Conservation (phyloP, 2,113 vertebrate species). For the Cynoglossus semilaevis region DNA sequence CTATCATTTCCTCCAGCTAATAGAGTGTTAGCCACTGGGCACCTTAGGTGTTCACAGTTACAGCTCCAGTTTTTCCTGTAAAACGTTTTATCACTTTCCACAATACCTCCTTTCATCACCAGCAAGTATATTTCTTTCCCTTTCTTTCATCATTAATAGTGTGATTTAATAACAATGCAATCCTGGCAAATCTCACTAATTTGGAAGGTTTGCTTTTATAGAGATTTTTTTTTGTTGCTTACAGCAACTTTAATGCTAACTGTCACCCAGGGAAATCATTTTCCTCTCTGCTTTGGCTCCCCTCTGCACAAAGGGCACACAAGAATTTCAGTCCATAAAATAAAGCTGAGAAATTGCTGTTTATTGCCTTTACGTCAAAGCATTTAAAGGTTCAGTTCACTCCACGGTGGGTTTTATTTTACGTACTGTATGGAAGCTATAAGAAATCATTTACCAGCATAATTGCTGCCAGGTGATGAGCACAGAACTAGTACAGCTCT, state of each 20-base stretch:
- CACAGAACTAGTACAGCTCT: too few species aligned
- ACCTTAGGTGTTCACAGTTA: slow-evolving; percentile 13
- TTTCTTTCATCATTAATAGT: neutral
- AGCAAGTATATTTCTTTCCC: neutral
- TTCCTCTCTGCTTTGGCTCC: slow-evolving; percentile 1
- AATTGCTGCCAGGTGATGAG: neutral
- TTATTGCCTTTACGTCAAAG: neutral
- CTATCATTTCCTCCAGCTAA: slow-evolving; percentile 8
- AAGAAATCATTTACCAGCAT: neutral
- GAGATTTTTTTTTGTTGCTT: neutral
- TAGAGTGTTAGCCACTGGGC: neutral
- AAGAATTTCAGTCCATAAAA: neutral
- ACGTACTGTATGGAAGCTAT: neutral
- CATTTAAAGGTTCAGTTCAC: slow-evolving; percentile 16
- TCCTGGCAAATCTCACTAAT: neutral
- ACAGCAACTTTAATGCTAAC: slow-evolving; percentile 5
- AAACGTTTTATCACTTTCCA: slow-evolving; percentile 12
- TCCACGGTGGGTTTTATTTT: neutral
- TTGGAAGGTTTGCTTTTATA: neutral
- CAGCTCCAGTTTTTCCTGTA: neutral
- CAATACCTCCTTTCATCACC: neutral
- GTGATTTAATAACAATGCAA: neutral
- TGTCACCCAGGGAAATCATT: slow-evolving; percentile 1
- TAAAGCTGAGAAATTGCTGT: neutral
- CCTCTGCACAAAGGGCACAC: neutral